Percentiles rank a stretch among this genome's conserved stretches.
These are phyloP conservation scores for Triplophysa bombifrons DNA, from an alignment of 2,797 vertebrate species.

Conservation along the genomic window DNA sequence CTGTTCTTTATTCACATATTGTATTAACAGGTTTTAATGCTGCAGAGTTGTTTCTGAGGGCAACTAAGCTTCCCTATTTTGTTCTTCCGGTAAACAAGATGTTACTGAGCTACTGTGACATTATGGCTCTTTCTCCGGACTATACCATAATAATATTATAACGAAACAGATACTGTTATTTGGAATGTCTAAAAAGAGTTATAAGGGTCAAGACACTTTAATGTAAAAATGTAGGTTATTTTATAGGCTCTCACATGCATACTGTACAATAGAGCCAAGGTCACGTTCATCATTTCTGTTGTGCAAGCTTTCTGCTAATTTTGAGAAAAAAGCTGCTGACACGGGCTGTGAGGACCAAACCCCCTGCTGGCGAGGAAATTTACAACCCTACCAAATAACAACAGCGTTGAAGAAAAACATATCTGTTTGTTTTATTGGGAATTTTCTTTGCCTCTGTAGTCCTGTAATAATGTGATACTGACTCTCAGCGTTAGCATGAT, in stretches of 20 bases:
- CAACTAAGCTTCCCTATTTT: too few species aligned
- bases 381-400: conserved; percentile 24
- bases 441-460: conserved; percentile 26
- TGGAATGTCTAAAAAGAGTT: too few species aligned
- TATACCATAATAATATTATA: too few species aligned
- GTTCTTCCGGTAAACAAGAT: too few species aligned
- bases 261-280: not conserved
- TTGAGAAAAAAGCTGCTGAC: conserved; percentile 52
- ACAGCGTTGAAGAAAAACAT: not conserved
- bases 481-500: conserved; percentile 63
- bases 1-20: not conserved
- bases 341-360: conserved; percentile 42
- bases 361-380: conserved; percentile 48
- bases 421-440: conserved; percentile 14
- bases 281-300: conserved; percentile 20
- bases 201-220: too few species aligned
- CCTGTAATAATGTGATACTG: conserved; percentile 65
- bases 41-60: too few species aligned
- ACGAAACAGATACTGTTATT: too few species aligned
- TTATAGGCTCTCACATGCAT: too few species aligned
- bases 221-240: too few species aligned
- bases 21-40: too few species aligned
- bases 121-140: not conserved
- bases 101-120: too few species aligned
- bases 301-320: conserved; percentile 27